phyloP scores from a whole-genome alignment of 2,113 vertebrate genomes.

The Panthera leo region DNA sequence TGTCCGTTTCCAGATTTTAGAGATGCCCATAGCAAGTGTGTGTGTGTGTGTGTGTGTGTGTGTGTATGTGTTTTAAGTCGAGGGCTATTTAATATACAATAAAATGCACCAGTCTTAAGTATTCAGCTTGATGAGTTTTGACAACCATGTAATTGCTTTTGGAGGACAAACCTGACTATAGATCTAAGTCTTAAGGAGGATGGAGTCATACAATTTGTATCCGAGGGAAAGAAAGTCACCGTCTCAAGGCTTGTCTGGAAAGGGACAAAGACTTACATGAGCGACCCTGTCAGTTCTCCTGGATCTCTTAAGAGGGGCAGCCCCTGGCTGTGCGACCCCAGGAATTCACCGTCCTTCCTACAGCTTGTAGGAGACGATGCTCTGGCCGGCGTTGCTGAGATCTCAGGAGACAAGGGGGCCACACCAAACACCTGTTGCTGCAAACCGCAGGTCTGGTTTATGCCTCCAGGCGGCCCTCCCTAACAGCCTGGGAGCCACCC shows the following conservation, averaged over 20 bases:
- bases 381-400: neutral
- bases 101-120: neutral
- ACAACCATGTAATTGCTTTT: conserved; percentile 36
- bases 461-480: neutral
- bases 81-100: neutral
- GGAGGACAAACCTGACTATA: neutral
- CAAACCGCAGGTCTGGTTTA: neutral
- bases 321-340: rapidly evolving
- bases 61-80: neutral
- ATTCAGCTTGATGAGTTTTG: conserved; percentile 15
- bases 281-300: neutral
- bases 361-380: neutral
- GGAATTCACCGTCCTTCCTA: neutral
- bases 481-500: neutral
- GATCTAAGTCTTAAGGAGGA: neutral
- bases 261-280: neutral
- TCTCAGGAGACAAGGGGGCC: neutral
- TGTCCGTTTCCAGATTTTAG: conserved; percentile 19
- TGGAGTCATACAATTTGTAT: neutral
- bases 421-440: neutral
- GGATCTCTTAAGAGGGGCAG: neutral
- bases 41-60: neutral
- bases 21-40: neutral
- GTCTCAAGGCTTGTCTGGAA: neutral
- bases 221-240: neutral